Evolutionary conservation across 2,113 vertebrate genomes (phyloP).

Genomic region (Cebus imitator): DNA sequence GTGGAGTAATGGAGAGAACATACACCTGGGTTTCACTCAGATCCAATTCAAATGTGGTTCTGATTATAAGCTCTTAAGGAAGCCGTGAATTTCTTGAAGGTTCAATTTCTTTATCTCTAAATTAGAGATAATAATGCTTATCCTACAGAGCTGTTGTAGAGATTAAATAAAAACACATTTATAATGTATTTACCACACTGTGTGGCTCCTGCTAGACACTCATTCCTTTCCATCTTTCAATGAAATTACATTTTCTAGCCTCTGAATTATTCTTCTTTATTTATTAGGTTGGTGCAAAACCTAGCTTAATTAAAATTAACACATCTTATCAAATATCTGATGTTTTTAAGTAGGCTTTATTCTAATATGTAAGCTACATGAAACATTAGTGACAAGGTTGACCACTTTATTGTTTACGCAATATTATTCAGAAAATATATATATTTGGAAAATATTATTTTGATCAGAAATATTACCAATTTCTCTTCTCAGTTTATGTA

Average conservation of each 20-base stretch:
- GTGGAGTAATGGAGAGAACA: neutral
- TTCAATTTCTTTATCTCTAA: neutral
- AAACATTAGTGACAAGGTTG: neutral
- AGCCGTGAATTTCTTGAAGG: neutral
- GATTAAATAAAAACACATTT: neutral
- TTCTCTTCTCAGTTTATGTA: neutral
- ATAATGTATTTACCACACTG: neutral
- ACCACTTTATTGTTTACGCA: neutral
- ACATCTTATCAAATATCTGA: neutral
- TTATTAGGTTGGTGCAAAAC: too few relatives aligned
- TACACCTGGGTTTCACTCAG: neutral
- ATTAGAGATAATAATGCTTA: neutral
- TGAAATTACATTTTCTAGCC: too few relatives aligned
- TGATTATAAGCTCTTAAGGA: neutral
- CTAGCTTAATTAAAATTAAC: slow-evolving; percentile 18
- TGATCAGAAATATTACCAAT: neutral
- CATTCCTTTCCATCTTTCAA: neutral
- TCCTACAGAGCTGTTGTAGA: neutral
- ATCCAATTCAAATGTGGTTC: neutral
- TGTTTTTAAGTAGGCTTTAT: neutral
- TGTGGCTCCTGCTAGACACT: neutral
- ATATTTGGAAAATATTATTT: slow-evolving; percentile 23
- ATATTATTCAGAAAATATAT: neutral
- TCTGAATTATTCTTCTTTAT: too few relatives aligned
- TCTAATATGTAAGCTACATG: neutral